Evolutionary conservation across 2,888 invertebrate genomes (phyloP), one percentile per base, ranked within the genome.

Genomic region (Agrochola litura): DNA sequence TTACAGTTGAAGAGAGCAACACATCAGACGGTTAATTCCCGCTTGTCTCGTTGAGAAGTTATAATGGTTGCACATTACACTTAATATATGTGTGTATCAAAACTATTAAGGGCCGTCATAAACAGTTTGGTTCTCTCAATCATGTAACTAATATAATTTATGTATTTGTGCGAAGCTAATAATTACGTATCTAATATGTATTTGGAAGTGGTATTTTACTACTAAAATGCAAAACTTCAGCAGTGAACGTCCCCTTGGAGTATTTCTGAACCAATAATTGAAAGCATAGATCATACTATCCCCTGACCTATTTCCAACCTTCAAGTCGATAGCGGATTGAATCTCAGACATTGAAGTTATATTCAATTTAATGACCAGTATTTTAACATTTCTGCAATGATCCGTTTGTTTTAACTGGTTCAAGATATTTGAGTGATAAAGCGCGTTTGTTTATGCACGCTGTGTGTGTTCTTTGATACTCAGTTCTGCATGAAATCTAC

Each of bases 351-450:
- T 77, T 16, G 54, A 73, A 73, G 73, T 61, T 72, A 68, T 72
- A 68, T 72, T 81, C 30, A 73, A 73, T 82, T 82, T 65, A 69
- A 82, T 65, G 64, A 43, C 41, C 30, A 61, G 61, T 67, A 58
- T 43, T 80, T 58, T 66, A 37, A 54, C 6, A 81, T 81, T 74
- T 64, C 43, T 65, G n/a, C n/a, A n/a, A 68, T 52, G 25, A 58
- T 25, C 75, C 0, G 25, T 70, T 66, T 56, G 64, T 54, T 49
- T 68, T 54, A 46, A 25, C 22, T 43, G 4, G 30, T 37, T 49
- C 22, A 49, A 63, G n/a, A 52, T 61, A 71, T 58, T 58, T 65
- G 6, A 52, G 56, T 25, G 43, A 56, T 30, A 63, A 63, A 74
- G 14, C 30, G 4, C 16, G 1, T 0, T 3, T 14, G 1, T 0